These are phyloP conservation scores for Dermochelys coriacea DNA, from an alignment of 2,797 vertebrate genomes.

Conservation along the genomic window DNA sequence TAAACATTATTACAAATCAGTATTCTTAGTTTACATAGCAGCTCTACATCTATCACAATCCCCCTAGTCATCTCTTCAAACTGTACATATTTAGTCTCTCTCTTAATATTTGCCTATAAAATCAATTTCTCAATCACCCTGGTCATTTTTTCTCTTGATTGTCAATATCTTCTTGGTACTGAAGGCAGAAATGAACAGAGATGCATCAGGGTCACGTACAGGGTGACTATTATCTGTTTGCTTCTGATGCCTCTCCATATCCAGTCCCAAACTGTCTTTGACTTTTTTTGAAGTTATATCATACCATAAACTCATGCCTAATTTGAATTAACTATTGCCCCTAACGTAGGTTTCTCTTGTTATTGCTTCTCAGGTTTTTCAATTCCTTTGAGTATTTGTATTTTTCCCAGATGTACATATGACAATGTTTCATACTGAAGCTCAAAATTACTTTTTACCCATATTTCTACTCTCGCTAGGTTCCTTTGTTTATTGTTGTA, in stretches of 20 bases:
- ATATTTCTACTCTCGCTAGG: neutral
- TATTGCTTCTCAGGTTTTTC: neutral
- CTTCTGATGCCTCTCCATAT: neutral
- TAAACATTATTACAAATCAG: neutral
- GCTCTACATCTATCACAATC: neutral
- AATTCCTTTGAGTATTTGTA: neutral
- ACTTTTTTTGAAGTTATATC: neutral
- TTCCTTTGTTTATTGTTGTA: neutral
- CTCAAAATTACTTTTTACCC: neutral
- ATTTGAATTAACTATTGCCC: neutral
- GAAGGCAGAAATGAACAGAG: neutral
- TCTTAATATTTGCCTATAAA: neutral
- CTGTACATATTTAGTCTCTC: neutral
- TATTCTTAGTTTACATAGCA: neutral
- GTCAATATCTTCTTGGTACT: neutral
- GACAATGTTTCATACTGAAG: neutral
- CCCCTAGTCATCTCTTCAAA: neutral
- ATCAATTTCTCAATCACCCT: neutral
- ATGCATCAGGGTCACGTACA: accelerated
- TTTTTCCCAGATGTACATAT: neutral
- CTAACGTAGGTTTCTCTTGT: neutral
- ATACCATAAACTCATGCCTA: neutral
- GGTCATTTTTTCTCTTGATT: neutral
- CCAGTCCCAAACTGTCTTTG: neutral
- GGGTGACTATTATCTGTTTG: neutral